Evolutionary conservation across 2,797 vertebrate genomes (phyloP).

Genomic region (Clarias laeviceps): DNA sequence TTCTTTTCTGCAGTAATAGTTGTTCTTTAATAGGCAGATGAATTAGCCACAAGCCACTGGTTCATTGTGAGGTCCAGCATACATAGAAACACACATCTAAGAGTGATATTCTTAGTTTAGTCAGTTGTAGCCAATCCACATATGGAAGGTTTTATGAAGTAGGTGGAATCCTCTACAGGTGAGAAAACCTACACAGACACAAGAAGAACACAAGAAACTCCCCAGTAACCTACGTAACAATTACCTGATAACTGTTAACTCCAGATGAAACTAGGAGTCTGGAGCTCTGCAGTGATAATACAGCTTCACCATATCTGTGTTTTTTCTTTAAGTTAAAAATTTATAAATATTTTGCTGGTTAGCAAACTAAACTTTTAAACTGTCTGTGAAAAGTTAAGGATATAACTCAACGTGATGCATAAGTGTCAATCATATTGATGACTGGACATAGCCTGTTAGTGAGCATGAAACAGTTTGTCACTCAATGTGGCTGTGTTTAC

Average conservation of each 20-base stretch:
- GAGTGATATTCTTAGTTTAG: background rate
- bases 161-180: too few relatives aligned
- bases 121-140: background rate
- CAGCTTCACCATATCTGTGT: background rate
- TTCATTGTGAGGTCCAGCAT: too few relatives aligned
- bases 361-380: background rate
- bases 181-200: background rate
- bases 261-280: background rate
- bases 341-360: background rate
- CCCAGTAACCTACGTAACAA: background rate
- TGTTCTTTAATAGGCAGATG: background rate
- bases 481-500: background rate
- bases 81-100: background rate
- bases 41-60: background rate
- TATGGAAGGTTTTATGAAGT: background rate
- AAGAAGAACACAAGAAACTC: background rate
- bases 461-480: background rate
- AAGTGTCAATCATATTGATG: background rate
- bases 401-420: background rate
- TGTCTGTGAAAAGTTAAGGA: background rate
- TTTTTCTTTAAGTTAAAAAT: background rate
- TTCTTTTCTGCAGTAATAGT: background rate
- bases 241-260: background rate
- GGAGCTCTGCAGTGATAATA: background rate
- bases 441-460: constrained; percentile 4